Evolutionary conservation across 1,140 invertebrate genomes (phyloP), one percentile per base, ranked within the genome.

Genomic region (Uloborus diversus): DNA sequence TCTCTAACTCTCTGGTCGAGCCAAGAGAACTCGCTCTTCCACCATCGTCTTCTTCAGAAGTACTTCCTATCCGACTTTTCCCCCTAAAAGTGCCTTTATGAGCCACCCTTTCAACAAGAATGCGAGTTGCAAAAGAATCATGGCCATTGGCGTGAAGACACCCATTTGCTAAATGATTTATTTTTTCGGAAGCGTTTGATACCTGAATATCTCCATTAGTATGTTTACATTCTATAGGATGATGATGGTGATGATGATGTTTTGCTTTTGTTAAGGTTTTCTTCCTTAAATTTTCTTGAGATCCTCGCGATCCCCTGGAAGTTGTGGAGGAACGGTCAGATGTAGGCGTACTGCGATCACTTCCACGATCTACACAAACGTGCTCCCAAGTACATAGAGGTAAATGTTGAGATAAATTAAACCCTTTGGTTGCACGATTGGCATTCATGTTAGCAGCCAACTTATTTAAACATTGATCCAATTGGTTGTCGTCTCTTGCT

Each of bases 1-100:
- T 53, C 11, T 71, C 78, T 20, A 64, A 23, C 42, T 71, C 59
- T 37, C 78, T 62, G 32, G 66, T 80, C n/a, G 57, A 79, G 17
- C 76, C 76, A 23, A 79, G 37, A 30, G 78, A 80, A 37, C 78
- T 70, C 14, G 66, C 78, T 13, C 59, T 28, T 4, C 66, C 59
- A 62, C 59, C 51, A 64, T 80, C 78, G 14, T 80, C 78, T 56
- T 80, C 78, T 71, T 80, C 78, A 49, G 78, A 80, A n/a, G 78
- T 71, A 37, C 78, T 80, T 35, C 56, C 42, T 28, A 80, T 64
- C 28, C 42, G 37, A 37, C 53, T 33, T 28, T 80, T 70, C 35
- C 64, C 35, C 33, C 33, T 66, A 1, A 59, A 23, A 5, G 59
- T 9, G 1, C 33, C 56, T 42, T 53, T 49, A 7, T 49, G 42